These are phyloP conservation scores for Myotis planiceps DNA, from an alignment of 2,797 vertebrate genomes.

Conservation along the genomic window DNA sequence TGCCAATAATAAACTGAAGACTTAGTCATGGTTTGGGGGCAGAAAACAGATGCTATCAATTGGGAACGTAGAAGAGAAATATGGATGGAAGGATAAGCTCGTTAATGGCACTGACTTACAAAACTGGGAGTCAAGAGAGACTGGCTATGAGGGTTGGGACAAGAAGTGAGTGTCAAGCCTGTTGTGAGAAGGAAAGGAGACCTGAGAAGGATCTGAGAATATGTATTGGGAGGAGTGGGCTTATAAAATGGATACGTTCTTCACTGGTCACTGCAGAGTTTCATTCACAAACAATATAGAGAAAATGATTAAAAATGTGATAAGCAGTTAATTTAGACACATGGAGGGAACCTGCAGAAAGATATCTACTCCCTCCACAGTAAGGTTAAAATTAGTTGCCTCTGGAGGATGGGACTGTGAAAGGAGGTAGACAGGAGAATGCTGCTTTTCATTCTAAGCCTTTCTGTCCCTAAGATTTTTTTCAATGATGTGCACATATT, in stretches of 20 bases:
- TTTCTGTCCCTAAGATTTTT: not conserved
- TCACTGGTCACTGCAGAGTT: not conserved
- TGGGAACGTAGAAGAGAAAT: not conserved
- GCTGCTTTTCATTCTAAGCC: not conserved
- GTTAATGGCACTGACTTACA: not conserved
- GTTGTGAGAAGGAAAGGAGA: not conserved
- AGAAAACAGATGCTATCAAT: not conserved
- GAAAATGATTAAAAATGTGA: not conserved
- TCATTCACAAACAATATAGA: not conserved
- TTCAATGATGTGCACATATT: not conserved
- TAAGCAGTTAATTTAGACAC: not conserved
- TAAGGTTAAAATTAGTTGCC: no score
- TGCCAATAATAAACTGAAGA: not conserved
- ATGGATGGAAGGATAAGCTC: not conserved
- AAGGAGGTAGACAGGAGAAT: not conserved
- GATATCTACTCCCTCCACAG: no score
- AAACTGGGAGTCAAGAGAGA: not conserved
- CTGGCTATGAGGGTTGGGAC: not conserved
- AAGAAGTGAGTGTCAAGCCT: not conserved
- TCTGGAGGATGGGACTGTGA: no score
- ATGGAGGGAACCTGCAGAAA: no score
- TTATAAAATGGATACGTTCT: not conserved
- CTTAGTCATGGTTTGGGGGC: not conserved
- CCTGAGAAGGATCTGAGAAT: not conserved
- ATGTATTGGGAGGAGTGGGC: not conserved